Evolutionary conservation across 2,797 vertebrate genomes (phyloP), one percentile per base, ranked within the genome.

Genomic region (Pipistrellus nathusii): DNA sequence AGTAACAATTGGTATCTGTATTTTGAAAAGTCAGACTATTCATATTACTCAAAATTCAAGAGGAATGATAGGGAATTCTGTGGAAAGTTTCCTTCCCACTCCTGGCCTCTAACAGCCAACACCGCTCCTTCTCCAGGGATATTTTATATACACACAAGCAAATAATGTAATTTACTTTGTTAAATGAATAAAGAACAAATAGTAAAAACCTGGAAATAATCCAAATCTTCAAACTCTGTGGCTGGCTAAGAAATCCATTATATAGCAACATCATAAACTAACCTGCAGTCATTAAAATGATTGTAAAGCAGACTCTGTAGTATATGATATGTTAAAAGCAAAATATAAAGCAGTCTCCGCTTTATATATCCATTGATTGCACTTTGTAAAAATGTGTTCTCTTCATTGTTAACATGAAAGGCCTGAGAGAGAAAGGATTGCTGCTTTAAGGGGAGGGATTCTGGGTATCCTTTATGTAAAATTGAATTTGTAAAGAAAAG

Each of bases 401-500:
- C 66, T 91, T 88, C 80, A 32, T 32, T 76, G 51, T 64, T 20
- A 93, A 57, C 27, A 66, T 88, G 75, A 85, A 95, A 90, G 66
- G 68, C 75, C 77, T 91, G 69, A 72, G 66, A 93, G 76, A 76
- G 77, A 78, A 85, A 76, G 77, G 75, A 92, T 81, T 86, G 75
- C 44, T 62, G 57, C 85, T 88, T 92, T 94, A 96, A 96, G 92
- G 91, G 64, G 90, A 95, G 83, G 41, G 68, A 90, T 59, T 94
- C 71, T 76, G 62, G 75, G 55, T 83, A 87, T 88, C 84, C 93
- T 93, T 96, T 88, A 85, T 94, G 68, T 59, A 68, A 85, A 88
- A 41, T 72, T 88, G 83, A 95, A 92, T 92, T 88, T 96, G 88
- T 96, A 97, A 94, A 94, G 92, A 81, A 90, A 53, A 88, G 82